Evolutionary conservation across 2,113 vertebrate species (phyloP).

Genomic region (Vombatus ursinus): DNA sequence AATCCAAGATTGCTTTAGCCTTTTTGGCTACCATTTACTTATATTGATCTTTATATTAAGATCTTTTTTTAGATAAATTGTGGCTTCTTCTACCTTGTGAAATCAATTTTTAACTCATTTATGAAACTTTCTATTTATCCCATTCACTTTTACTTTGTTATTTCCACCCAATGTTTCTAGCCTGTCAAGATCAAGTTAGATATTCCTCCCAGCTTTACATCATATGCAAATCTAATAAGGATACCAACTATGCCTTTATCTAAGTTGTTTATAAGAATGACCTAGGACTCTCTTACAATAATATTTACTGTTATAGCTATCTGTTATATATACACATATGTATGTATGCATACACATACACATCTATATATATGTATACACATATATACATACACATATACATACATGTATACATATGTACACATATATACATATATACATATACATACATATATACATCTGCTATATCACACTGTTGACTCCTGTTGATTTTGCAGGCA

Average conservation of each 20-base stretch:
- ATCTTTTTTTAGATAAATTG: neutral
- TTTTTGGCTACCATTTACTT: neutral
- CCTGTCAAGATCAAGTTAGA: neutral
- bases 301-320: neutral
- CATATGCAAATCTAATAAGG: neutral
- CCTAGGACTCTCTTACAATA: neutral
- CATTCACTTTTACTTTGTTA: neutral
- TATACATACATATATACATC: too few relatives aligned
- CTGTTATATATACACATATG: too few relatives aligned
- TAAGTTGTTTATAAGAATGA: neutral
- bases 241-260: neutral
- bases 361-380: neutral
- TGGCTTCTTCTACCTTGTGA: neutral
- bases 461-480: neutral
- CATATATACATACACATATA: too few relatives aligned
- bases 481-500: neutral
- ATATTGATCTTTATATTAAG: too few relatives aligned
- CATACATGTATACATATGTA: too few relatives aligned
- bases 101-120: neutral
- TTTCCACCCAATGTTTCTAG: neutral
- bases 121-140: too few relatives aligned
- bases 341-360: fast-evolving
- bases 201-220: neutral
- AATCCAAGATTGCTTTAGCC: neutral
- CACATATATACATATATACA: too few relatives aligned